A percentile compares a stretch with the other conserved stretches of the same genome.
Conservation (phyloP, 2,113 vertebrate species). For the human (Homo sapiens) region GRCh38 chr16:9262501-9263000, state of each 20-base stretch:
- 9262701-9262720: background rate
- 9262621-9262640: background rate
- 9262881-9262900: background rate
- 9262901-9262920: background rate
- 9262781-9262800: background rate
- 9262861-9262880: background rate
- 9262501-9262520: background rate
- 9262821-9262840: background rate
- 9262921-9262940: too few species aligned
- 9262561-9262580: background rate
- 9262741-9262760: background rate
- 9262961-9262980: too few species aligned
- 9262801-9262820: background rate
- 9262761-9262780: background rate
- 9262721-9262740: background rate
- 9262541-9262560: background rate
- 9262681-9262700: background rate
- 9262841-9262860: background rate
- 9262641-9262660: background rate
- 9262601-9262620: background rate
- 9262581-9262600: background rate
- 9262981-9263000: too few species aligned
- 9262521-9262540: background rate
- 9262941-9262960: too few species aligned
- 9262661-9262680: background rate